Evolutionary conservation across 1,140 invertebrate species (phyloP).

Genomic region (Nymphalis io): DNA sequence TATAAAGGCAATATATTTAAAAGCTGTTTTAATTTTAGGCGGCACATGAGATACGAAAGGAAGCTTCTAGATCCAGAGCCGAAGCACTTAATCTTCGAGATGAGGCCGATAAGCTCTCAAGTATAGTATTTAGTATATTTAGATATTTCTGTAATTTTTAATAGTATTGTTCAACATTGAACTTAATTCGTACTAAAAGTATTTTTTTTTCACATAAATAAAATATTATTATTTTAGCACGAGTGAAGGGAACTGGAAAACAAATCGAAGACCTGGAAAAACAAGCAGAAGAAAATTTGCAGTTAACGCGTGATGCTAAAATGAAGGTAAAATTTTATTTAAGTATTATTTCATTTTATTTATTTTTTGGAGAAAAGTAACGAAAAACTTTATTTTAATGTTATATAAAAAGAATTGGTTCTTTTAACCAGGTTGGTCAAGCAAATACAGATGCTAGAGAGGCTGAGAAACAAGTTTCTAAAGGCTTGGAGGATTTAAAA

Average conservation of each 20-base stretch:
- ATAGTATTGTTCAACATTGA: no score
- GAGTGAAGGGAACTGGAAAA: constrained; percentile 86
- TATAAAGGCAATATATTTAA: neutral
- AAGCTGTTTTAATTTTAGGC: constrained; percentile 66
- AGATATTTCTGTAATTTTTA: neutral
- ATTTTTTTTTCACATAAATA: neutral
- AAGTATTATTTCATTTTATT: constrained; percentile 7
- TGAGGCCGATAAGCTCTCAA: constrained; percentile 87
- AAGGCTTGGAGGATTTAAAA: constrained; percentile 89
- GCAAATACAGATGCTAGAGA: constrained; percentile 90
- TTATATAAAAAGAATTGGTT: no score
- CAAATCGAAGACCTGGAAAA: constrained; percentile 87
- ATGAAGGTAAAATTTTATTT: constrained; percentile 81
- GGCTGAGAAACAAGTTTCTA: constrained; percentile 89
- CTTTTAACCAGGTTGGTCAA: constrained; percentile 94
- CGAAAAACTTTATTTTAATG: neutral
- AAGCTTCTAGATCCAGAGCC: constrained; percentile 88
- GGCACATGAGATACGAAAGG: constrained; percentile 88
- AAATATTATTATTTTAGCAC: constrained; percentile 60
- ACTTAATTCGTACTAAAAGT: neutral
- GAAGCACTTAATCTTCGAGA: constrained; percentile 88
- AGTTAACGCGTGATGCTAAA: constrained; percentile 87
- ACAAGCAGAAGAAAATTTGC: constrained; percentile 87
- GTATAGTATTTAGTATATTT: constrained; percentile 44
- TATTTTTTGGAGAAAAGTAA: constrained; percentile 14